Evolutionary conservation across 2,113 vertebrate genomes (phyloP), one percentile per base, ranked within the genome.

Genomic region (Salvelinus alpinus): DNA sequence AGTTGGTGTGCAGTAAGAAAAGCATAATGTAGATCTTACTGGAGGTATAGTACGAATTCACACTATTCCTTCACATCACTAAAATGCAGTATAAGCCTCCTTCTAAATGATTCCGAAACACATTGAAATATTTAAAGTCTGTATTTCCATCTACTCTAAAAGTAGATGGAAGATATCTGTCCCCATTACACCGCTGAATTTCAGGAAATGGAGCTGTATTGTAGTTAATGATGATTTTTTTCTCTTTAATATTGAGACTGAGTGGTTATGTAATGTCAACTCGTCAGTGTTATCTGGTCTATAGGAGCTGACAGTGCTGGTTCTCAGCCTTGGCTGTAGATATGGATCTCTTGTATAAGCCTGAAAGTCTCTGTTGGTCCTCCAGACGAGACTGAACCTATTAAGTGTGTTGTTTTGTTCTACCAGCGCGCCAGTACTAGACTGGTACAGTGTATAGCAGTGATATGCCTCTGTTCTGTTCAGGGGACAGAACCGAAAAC

Each of bases 271-370:
- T 44, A 11, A 11, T 6, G 8, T 34, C 6, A 1, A 34, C 34
- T 34, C 6, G 5, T 0, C 6, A 3, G 29, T 77, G 3, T 14
- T 51, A 16, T 51, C 48, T 51, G 34, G 78, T 85, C 80, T 87
- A 82, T 88, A 83, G 86, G 84, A 82, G 85, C 82, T 88, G 87
- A 87, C 79, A 79, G 82, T 16, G 14, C 48, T 54, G 12, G 12
- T 14, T 66, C 66, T 80, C 84, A 83, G 85, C 84, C 75, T 81
- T 81, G 84, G 79, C 84, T 87, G 81, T 70, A 74, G 76, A 87
- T 87, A 83, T 71, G 78, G 27, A 85, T 82, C 78, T 87, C n/a
- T 82, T 85, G 78, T 84, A 78, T 77, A 74, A 86, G 84, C 73
- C 71, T 76, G 54, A 82, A 78, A 78, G 71, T 67, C 70, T 80